phyloP scores from a whole-genome alignment of 53 echinoderm and acorn worm genomes.

The Astropecten irregularis region DNA sequence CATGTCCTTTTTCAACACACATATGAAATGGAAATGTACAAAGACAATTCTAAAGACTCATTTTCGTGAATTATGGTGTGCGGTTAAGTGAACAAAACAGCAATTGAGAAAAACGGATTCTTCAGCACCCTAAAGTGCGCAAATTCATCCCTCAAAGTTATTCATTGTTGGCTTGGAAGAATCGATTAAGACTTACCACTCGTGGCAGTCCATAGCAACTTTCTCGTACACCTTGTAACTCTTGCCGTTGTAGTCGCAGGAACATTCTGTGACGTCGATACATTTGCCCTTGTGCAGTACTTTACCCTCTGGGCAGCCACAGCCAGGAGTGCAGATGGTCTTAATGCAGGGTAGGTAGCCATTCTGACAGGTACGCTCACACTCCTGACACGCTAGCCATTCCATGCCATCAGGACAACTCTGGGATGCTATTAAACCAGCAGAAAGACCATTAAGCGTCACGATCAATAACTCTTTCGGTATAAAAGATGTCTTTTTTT shows the following conservation, averaged over 20 bases:
- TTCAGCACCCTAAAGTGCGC: too few relatives aligned
- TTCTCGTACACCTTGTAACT: constrained; percentile 39
- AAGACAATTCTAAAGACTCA: too few relatives aligned
- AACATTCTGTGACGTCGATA: constrained; percentile 50
- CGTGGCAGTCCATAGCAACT: constrained; percentile 62
- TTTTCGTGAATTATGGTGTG: too few relatives aligned
- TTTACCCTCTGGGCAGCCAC: constrained; percentile 74
- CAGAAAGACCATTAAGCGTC: too few relatives aligned
- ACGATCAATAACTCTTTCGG: too few relatives aligned
- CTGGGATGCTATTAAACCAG: constrained; percentile 3
- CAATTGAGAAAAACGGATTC: too few relatives aligned
- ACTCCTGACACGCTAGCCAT: constrained; percentile 68
- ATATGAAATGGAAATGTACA: too few relatives aligned
- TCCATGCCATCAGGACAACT: constrained; percentile 62
- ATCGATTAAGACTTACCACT: constrained; percentile 75
- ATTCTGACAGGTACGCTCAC: constrained; percentile 69
- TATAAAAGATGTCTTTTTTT: too few relatives aligned
- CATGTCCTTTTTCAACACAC: too few relatives aligned
- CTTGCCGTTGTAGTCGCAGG: constrained; percentile 64
- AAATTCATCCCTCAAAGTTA: too few relatives aligned
- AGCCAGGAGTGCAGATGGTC: constrained; percentile 71
- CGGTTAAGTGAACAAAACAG: too few relatives aligned
- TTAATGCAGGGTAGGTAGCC: constrained; percentile 18
- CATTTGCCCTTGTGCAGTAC: constrained; percentile 60
- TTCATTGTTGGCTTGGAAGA: too few relatives aligned